Percentiles rank a stretch among this genome's conserved stretches.
phyloP scores from a whole-genome alignment of 1,140 invertebrate genomes.

The Trichomalopsis sarcophagae region DNA sequence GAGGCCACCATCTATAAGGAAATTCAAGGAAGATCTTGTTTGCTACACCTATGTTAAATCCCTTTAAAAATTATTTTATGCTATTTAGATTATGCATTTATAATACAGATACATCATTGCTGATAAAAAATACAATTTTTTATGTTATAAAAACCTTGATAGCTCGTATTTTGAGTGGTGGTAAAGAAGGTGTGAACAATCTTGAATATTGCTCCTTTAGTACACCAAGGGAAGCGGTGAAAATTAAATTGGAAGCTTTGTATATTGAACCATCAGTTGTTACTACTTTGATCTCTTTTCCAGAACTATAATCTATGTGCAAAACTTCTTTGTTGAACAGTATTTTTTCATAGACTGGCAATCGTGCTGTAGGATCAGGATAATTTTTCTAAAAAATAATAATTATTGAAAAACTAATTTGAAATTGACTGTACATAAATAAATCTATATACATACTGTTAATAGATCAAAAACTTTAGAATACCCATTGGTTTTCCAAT shows the following conservation, averaged over 20 bases:
- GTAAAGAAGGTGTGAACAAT: conserved; percentile 70
- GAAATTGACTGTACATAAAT: conserved; percentile 23
- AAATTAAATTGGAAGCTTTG: conserved; percentile 69
- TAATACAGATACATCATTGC: neutral
- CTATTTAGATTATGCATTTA: conserved; percentile 13
- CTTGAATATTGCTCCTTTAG: conserved; percentile 68
- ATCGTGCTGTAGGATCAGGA: conserved; percentile 54
- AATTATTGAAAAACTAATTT: conserved; percentile 13
- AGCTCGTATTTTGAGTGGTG: conserved; percentile 65
- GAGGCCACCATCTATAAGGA: conserved; percentile 78
- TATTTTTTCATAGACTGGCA: conserved; percentile 64
- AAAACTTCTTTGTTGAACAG: conserved; percentile 65
- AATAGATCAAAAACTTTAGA: conserved; percentile 77
- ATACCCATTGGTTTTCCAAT: conserved; percentile 80
- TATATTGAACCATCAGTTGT: conserved; percentile 66
- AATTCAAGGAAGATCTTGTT: conserved; percentile 85
- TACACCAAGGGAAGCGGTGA: conserved; percentile 74
- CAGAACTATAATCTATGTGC: conserved; percentile 62
- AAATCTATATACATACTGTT: conserved; percentile 69
- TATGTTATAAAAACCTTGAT: conserved; percentile 56
- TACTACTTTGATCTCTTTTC: conserved; percentile 59
- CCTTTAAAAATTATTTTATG: conserved; percentile 60
- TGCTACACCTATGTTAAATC: conserved; percentile 77
- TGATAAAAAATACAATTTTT: conserved; percentile 24
- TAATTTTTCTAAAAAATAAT: conserved; percentile 61